Evolutionary conservation across 1,140 invertebrate species (phyloP).

Genomic region (Geopemphigus sp.): DNA sequence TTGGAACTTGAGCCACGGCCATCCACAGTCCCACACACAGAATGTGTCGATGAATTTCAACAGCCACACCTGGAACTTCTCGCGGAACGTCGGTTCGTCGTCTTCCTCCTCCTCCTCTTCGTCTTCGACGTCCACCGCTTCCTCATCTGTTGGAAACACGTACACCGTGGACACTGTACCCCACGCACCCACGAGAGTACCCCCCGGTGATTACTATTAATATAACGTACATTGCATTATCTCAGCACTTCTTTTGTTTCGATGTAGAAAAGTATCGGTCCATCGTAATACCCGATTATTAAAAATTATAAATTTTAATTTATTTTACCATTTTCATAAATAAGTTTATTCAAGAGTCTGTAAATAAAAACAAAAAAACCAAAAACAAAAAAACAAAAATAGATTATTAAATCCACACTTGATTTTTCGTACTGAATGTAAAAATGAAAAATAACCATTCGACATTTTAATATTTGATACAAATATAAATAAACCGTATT

Average conservation of each 20-base stretch:
- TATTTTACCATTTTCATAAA: conserved; percentile 9
- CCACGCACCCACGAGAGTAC: conserved; percentile 46
- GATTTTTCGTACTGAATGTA: neutral
- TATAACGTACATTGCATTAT: conserved; percentile 42
- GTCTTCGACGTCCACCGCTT: conserved; percentile 69
- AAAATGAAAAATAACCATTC: too few relatives aligned
- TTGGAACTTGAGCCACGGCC: conserved; percentile 85
- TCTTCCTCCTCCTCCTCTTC: conserved; percentile 61
- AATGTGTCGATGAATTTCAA: conserved; percentile 85
- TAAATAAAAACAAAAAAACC: conserved; percentile 7
- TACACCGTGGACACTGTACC: conserved; percentile 76
- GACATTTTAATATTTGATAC: too few relatives aligned
- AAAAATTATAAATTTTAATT: neutral
- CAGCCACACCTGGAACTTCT: conserved; percentile 71
- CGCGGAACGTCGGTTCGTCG: conserved; percentile 85
- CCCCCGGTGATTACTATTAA: conserved; percentile 49
- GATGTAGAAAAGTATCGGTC: neutral
- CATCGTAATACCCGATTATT: neutral
- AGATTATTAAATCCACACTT: conserved; percentile 27
- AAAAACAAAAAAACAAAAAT: neutral
- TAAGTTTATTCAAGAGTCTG: conserved; percentile 44
- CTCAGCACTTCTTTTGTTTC: conserved; percentile 37
- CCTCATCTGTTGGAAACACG: conserved; percentile 81
- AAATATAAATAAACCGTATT: too few relatives aligned
- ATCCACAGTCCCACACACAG: conserved; percentile 96